Base-by-base conservation (phyloP, 2,113 vertebrate genomes). In the Catharus fuscescens region DNA sequence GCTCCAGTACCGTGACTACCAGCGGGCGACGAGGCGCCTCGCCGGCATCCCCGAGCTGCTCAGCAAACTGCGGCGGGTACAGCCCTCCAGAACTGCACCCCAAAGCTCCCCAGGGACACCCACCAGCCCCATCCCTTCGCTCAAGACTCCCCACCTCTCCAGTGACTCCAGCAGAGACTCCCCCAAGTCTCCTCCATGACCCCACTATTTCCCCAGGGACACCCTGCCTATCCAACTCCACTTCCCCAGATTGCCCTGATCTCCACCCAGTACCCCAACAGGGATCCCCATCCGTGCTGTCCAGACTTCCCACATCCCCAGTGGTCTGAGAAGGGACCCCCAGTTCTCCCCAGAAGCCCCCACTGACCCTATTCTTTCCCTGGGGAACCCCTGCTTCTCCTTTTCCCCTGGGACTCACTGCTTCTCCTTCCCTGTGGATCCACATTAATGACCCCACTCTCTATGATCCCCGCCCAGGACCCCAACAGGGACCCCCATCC, bases 1-100 rank as follows among this genome's bases (percentile, higher is more conserved):
- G 53, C 98, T 99, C 60, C 99, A 99, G 97, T 99, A 99, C 94
- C 98, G 99, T 32, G 99, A 99, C 93, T 99, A 98, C 96, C 99
- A 98, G 83, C 98, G 99, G 48, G 99, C 99, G 3, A 99, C 98
- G 0, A 98, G 98, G 96, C 98, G 99, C 67, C 98, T 99, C 38
- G 98, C 99, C 0, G 99, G 99, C 83, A 99, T 99, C 95, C 99
- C 99, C 1, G 99, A 99, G 91, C 96, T 99, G 87, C 98, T 99
- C 88, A 98, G 98, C 98, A 99, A 99, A 92, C 98, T 99, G 40
- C 98, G 99, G 93, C 98, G 98, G 98, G 99, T 99, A 97, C 23
- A 18, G 86, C n/a, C 18, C 31, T 36, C 59, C 59, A 61, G 15
- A 79, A 25, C 29, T 31, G 64, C 23, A 2, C 21, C 76, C 52